Evolutionary conservation across 2,113 vertebrate genomes (phyloP).

Genomic region (Psephotus haematonotus): DNA sequence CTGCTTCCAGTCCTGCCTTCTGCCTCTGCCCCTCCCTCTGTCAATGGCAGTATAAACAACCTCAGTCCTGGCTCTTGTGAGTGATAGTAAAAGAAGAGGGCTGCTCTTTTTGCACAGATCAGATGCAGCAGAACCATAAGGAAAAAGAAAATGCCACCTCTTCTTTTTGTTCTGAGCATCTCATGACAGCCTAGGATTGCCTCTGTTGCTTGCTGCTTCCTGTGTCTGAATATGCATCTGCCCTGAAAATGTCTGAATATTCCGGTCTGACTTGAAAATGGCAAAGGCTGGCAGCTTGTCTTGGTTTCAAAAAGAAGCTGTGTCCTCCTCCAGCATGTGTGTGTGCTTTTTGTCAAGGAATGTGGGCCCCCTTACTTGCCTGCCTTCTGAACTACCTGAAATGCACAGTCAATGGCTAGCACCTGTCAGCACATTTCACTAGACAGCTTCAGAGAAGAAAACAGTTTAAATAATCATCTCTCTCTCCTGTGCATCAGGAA

Average conservation of each 20-base stretch:
- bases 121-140: background rate
- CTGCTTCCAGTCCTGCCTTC: background rate
- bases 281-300: slow-evolving; percentile 13
- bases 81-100: background rate
- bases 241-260: background rate
- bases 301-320: background rate
- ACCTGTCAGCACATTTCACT: slow-evolving; percentile 44
- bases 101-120: background rate
- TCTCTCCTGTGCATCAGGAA: slow-evolving; percentile 21
- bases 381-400: slow-evolving; percentile 30
- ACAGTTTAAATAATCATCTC: slow-evolving; percentile 40
- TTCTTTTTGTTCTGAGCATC: background rate
- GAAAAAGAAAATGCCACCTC: background rate
- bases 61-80: background rate
- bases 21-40: background rate
- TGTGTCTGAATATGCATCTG: background rate
- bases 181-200: background rate
- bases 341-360: background rate
- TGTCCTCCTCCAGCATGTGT: background rate
- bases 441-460: slow-evolving; percentile 30
- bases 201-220: background rate
- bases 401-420: background rate
- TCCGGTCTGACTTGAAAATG: background rate
- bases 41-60: background rate
- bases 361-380: background rate